Percentiles rank a stretch among this genome's conserved stretches.
phyloP scores from a whole-genome alignment of 2,797 vertebrate species.

The Chloroceryle inda region DNA sequence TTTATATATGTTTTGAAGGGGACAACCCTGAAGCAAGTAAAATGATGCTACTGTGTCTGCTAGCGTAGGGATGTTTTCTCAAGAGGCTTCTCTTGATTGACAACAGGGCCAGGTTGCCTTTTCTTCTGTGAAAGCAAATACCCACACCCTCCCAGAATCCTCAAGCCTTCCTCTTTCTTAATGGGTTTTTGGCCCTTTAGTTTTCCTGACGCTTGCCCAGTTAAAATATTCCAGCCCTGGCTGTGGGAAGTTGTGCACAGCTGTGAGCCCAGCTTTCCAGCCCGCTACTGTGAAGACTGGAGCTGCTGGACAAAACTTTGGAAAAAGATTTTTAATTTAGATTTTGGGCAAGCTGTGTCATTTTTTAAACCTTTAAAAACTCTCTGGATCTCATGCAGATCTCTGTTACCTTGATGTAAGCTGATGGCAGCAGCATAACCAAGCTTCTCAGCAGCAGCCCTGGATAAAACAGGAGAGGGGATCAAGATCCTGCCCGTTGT shows the following conservation, averaged over 20 bases:
- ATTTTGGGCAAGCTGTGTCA: not conserved
- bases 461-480: accelerated
- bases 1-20: not conserved
- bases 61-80: not conserved
- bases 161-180: not conserved
- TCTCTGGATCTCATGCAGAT: not conserved
- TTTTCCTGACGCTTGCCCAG: not conserved
- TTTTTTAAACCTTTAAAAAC: constrained; percentile 29
- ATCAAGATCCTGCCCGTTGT: not conserved
- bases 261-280: not conserved
- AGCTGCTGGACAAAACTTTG: constrained; percentile 24
- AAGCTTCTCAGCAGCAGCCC: not conserved
- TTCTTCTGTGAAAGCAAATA: not conserved
- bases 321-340: constrained; percentile 36
- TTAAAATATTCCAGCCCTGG: not conserved
- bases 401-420: not conserved
- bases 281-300: accelerated
- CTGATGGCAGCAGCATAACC: not conserved
- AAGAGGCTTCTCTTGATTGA: not conserved
- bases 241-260: not conserved
- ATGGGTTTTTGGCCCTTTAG: not conserved
- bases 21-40: not conserved
- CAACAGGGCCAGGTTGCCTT: not conserved
- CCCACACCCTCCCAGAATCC: not conserved
- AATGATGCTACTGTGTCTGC: not conserved